Evolutionary conservation across 2,113 vertebrate genomes (phyloP).

Genomic region (Poeciliopsis retropinna): DNA sequence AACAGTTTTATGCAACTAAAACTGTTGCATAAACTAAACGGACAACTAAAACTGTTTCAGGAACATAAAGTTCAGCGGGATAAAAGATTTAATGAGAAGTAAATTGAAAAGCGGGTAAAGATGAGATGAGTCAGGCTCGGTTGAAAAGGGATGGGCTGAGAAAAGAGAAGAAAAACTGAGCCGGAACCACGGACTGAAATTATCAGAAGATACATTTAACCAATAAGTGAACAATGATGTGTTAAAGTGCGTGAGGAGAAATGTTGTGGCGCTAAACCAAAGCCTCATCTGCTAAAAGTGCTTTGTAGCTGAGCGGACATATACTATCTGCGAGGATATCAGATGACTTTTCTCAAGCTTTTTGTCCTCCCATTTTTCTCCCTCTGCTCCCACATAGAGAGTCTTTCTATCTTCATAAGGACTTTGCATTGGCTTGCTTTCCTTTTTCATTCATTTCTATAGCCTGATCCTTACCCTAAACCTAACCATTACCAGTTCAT

Average conservation of each 20-base stretch:
- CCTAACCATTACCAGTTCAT: no score
- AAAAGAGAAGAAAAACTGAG: constrained; percentile 29
- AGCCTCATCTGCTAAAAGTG: not conserved
- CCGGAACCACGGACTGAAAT: constrained; percentile 23
- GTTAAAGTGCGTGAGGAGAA: constrained; percentile 34
- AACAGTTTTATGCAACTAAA: no score
- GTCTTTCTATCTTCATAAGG: not conserved
- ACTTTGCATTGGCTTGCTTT: no score
- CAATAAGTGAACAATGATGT: constrained; percentile 36
- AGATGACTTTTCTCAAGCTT: constrained; percentile 10
- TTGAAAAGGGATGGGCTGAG: constrained; percentile 7
- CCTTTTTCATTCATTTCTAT: no score
- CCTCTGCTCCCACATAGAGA: constrained; percentile 3
- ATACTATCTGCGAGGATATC: constrained; percentile 25
- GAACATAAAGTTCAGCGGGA: constrained; percentile 25
- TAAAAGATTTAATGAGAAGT: constrained; percentile 20
- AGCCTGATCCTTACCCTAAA: no score
- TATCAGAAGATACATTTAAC: constrained; percentile 49
- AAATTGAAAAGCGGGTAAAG: constrained; percentile 23
- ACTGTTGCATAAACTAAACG: no score
- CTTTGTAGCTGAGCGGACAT: not conserved
- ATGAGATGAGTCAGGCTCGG: constrained; percentile 25
- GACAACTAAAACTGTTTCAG: not conserved
- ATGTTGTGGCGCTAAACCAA: constrained; percentile 22
- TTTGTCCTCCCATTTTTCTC: constrained; percentile 7